Conservation (phyloP, 2,797 vertebrate species). For the Enteromius anoplus region DNA sequence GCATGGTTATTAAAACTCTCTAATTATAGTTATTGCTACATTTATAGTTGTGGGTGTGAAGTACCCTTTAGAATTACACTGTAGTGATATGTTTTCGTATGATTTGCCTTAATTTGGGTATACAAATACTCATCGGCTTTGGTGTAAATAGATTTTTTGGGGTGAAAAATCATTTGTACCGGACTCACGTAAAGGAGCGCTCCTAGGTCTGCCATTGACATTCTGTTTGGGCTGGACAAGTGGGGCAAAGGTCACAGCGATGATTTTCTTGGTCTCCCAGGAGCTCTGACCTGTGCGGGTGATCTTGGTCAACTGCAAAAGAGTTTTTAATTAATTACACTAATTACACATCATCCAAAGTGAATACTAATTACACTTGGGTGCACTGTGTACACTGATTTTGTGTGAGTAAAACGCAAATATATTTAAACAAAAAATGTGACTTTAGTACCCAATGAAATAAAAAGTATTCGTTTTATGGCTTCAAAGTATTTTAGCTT, state of each 20-base stretch:
- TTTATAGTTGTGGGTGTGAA: neutral
- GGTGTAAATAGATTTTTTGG: neutral
- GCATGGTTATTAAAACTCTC: neutral
- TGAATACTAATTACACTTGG: neutral
- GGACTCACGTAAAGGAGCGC: conserved; percentile 85
- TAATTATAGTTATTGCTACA: neutral
- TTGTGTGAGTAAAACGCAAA: neutral
- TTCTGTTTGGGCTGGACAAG: conserved; percentile 87
- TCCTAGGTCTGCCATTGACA: conserved; percentile 79
- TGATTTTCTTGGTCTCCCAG: conserved; percentile 98
- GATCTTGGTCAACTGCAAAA: conserved; percentile 91
- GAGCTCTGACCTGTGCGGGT: conserved; percentile 86
- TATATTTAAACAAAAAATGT: neutral
- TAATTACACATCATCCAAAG: neutral
- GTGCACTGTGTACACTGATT: neutral
- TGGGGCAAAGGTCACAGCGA: conserved; percentile 96
- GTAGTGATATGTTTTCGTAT: neutral
- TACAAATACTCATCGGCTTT: neutral
- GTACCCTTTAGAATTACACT: neutral
- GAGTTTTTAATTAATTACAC: conserved; percentile 5
- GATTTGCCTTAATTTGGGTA: neutral
- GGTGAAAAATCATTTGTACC: neutral
- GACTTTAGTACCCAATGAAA: neutral
- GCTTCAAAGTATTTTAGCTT: neutral
- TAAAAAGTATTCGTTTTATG: neutral